These are phyloP conservation scores for Aeoliscus strigatus DNA, from an alignment of 2,797 vertebrate species.

Conservation along the genomic window DNA sequence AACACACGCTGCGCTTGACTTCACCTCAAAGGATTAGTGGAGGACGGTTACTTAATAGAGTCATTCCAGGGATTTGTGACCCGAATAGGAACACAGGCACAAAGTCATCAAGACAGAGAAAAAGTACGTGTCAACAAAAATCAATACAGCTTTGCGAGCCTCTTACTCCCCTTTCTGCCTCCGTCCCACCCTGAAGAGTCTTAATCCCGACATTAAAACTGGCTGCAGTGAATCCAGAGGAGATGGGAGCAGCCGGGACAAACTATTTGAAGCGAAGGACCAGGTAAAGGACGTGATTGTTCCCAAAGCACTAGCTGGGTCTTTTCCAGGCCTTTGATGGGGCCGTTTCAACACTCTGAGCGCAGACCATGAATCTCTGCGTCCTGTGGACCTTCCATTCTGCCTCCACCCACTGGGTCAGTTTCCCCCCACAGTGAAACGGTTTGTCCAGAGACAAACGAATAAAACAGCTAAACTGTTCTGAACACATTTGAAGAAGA, in stretches of 20 bases:
- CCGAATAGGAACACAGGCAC: slow-evolving; percentile 24
- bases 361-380: slow-evolving; percentile 43
- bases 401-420: no score
- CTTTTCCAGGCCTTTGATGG: slow-evolving; percentile 22
- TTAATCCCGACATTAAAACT: slow-evolving; percentile 37
- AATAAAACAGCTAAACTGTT: no score
- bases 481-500: no score
- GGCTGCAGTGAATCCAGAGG: slow-evolving; percentile 10
- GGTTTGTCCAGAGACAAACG: no score
- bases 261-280: slow-evolving; percentile 18
- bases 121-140: slow-evolving; percentile 34
- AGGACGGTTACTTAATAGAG: slow-evolving; percentile 40
- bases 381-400: slow-evolving; percentile 43
- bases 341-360: slow-evolving; percentile 48
- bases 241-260: slow-evolving; percentile 9
- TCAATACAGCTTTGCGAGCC: slow-evolving; percentile 27
- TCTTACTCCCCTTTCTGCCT: background rate
- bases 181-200: slow-evolving; percentile 5
- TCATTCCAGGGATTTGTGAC: slow-evolving; percentile 40
- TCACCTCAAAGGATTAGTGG: slow-evolving; percentile 38
- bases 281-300: slow-evolving; percentile 52
- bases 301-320: slow-evolving; percentile 36
- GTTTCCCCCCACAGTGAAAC: no score
- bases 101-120: slow-evolving; percentile 37
- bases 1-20: slow-evolving; percentile 23